Conservation (phyloP, 2,113 vertebrate species). For the Phyllopteryx taeniolatus region DNA sequence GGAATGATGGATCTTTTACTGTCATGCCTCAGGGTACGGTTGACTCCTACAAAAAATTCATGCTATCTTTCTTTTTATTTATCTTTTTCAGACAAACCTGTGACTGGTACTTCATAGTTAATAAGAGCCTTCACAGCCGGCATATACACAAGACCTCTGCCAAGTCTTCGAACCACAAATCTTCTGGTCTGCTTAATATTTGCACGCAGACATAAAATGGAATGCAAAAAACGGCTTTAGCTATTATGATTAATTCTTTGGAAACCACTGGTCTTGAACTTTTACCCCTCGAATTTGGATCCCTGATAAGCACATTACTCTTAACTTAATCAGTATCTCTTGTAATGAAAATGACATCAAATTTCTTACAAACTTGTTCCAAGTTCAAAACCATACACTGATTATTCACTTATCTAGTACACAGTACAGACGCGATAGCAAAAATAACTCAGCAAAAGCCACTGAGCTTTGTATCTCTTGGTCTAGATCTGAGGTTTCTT, state of each 20-base stretch:
- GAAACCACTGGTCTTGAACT: neutral
- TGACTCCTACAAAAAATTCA: neutral
- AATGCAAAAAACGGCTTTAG: neutral
- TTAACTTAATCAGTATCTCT: neutral
- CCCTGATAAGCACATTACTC: neutral
- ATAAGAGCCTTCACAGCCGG: neutral
- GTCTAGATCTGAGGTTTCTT: neutral
- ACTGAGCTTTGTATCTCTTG: too few species aligned
- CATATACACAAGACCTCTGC: neutral
- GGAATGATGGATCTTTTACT: neutral
- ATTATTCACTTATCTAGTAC: neutral
- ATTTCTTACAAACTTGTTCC: neutral
- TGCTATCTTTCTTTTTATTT: neutral
- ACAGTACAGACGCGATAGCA: neutral
- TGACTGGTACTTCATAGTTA: constrained; percentile 8
- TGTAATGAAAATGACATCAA: neutral
- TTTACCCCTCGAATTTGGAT: neutral
- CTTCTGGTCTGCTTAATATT: neutral
- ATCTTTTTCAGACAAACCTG: constrained; percentile 3
- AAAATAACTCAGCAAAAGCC: neutral
- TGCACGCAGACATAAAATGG: neutral
- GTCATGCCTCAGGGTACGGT: neutral
- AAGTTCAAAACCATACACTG: neutral
- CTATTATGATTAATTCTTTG: neutral
- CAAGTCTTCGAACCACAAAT: neutral